Conservation (phyloP, 2,888 invertebrate species). For the Conops quadrifasciatus region DNA sequence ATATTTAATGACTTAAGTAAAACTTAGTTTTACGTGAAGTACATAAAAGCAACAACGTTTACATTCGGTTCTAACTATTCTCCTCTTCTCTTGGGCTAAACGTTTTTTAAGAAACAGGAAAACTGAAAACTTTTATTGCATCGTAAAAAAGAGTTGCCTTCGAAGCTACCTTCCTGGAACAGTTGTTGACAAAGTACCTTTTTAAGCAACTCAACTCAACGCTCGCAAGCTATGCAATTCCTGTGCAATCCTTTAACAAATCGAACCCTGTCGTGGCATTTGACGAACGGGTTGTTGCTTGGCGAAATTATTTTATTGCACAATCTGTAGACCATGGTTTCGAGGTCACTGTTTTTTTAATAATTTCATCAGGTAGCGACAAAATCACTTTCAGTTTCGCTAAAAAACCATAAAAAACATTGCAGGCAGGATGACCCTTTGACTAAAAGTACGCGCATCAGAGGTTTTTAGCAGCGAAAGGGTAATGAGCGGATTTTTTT, state of each 20-base stretch:
- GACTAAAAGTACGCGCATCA: too few species aligned
- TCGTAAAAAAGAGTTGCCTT: constrained; percentile 26
- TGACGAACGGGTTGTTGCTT: background rate
- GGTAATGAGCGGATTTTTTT: too few species aligned
- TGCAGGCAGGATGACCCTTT: too few species aligned
- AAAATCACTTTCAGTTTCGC: too few species aligned
- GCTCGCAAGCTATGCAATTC: constrained; percentile 25
- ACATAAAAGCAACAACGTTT: background rate
- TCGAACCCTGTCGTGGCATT: background rate
- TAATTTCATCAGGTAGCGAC: too few species aligned
- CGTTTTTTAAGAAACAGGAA: background rate
- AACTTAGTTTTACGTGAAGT: too few species aligned
- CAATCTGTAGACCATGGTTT: background rate
- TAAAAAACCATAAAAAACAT: too few species aligned
- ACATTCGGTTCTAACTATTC: too few species aligned
- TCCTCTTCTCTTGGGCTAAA: background rate
- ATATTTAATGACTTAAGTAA: too few species aligned
- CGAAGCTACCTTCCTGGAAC: background rate
- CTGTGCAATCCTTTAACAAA: constrained; percentile 29
- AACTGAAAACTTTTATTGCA: background rate
- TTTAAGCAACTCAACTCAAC: too few species aligned
- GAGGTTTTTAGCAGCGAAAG: too few species aligned
- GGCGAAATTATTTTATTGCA: background rate
- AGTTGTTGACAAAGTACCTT: background rate
- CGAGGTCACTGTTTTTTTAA: too few species aligned